Base-by-base conservation (phyloP, 1,140 invertebrate genomes). In the Drosophila ananassae region DNA sequence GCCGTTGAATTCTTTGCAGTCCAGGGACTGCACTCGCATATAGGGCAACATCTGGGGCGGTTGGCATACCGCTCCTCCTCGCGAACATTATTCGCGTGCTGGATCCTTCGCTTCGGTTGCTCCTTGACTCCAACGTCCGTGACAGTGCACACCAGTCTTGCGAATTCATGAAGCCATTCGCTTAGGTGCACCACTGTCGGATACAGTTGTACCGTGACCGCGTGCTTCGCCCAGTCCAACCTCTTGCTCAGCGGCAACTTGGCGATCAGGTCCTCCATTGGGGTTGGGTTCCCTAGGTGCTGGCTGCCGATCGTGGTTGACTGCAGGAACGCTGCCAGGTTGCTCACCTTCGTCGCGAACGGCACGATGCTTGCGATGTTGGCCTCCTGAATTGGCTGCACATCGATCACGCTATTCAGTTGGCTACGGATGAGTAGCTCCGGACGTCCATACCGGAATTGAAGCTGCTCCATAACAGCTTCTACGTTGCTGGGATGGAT, bases 361-460 rank as follows among this genome's bases (percentile, higher is more conserved):
- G 17, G 17, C 0, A 17, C 17, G 17, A 17, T 17, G 0, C 17
- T 17, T 17, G 17, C 17, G 17, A 17, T 17, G 17, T 1, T 24
- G 21, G 54, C 25, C 25, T 66, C 24, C 12, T 12, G 32, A 3
- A 52, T 66, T 8, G 61, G 44, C 54, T 51, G 34, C 5, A 57
- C 22, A 21, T 57, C 61, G 28, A 44, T 10, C 1, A 50, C 24
- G 2, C 21, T 28, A 7, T 21, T 21, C 13, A 56, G 28, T 25
- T 56, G 61, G 10, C 30, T 56, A 28, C 61, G 30, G n/a, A 51
- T 60, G 30, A 52, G 13, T 51, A n/a, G 57, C 30, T 58, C 44
- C 21, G 28, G 44, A 24, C 44, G 56, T 32, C 28, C 44, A 9
- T 22, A 51, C 24, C 47, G 24, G 9, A 60, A 22, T 4, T 21